Evolutionary conservation across 2,888 invertebrate genomes (phyloP).

Genomic region (Rosalia funebris): DNA sequence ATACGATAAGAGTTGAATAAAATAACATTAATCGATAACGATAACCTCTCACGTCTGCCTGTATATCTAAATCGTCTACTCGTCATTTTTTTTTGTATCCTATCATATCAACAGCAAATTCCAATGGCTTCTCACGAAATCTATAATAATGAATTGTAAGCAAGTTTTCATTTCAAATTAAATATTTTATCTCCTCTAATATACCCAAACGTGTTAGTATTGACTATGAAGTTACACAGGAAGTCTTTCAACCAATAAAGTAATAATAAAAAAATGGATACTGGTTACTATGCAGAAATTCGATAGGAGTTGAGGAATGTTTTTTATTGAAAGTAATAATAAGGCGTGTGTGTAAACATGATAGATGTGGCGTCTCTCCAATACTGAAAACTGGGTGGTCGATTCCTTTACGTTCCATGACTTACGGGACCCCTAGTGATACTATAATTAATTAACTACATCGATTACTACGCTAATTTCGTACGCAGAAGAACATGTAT

Average conservation of each 20-base stretch:
- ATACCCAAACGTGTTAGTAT: background rate
- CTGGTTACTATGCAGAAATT: background rate
- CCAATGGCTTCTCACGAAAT: constrained; percentile 8
- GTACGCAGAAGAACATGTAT: no score
- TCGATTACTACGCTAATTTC: background rate
- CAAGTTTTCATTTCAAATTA: background rate
- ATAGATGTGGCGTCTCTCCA: constrained; percentile 43
- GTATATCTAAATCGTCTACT: constrained; percentile 17
- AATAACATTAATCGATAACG: constrained; percentile 7
- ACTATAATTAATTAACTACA: constrained; percentile 48
- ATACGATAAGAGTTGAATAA: constrained; percentile 11
- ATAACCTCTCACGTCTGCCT: constrained; percentile 10
- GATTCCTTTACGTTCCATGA: constrained; percentile 44
- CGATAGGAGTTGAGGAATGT: background rate
- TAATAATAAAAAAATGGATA: background rate
- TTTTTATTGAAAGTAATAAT: constrained; percentile 27
- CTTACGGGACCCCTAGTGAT: constrained; percentile 50
- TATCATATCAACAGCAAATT: constrained; percentile 15
- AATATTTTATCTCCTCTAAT: constrained; percentile 6
- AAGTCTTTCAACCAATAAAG: background rate
- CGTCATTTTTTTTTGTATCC: constrained; percentile 3
- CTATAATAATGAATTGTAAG: background rate
- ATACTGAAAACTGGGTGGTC: constrained; percentile 50
- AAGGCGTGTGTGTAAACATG: constrained; percentile 45
- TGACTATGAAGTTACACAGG: background rate